Evolutionary conservation across 2,888 invertebrate genomes (phyloP), one percentile per base, ranked within the genome.

Genomic region (Adela reaumurella): DNA sequence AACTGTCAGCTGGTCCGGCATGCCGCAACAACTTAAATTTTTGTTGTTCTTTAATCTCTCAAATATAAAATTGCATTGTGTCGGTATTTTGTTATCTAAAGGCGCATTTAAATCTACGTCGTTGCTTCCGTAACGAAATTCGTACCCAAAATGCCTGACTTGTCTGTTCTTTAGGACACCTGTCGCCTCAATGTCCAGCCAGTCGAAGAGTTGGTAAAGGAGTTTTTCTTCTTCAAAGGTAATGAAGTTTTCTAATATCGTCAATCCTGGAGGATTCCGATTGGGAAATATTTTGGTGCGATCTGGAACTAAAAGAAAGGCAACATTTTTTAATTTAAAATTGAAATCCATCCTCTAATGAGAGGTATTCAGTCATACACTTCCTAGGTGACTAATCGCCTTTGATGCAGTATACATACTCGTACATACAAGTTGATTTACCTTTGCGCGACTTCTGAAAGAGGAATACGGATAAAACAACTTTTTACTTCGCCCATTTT

Each of bases 121-220:
- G 71, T 97, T 97, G 19, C 81, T 86, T 46, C 87, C 89, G 68
- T 97, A 97, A 53, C 87, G 76, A 67, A 97, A 97, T 64, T 94
- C 92, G 68, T 87, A 97, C 0, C 97, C 97, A 73, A 85, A 97
- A 73, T 97, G 97, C 63, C 85, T 88, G 0, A 96, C 97, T 71
- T 83, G 83, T 35, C 97, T 79, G 62, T 95, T 88, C 64, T 94
- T 96, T 55, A 94, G 68, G 29, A 60, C 66, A 11, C 57, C 35
- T 35, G 6, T 63, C 3, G 62, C 56, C 6, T 68, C 62, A n/a
- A 50, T 61, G 20, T 65, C 59, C 2, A 65, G 61, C 77, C 82
- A 84, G 54, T 83, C 64, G 58, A 91, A 81, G 20, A 82, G 67
- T 20, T 77, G 56, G 8, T 92, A 57, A 2, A 94, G 72, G 5